phyloP scores from a whole-genome alignment of 2,113 vertebrate species.

The Apodemus sylvaticus region DNA sequence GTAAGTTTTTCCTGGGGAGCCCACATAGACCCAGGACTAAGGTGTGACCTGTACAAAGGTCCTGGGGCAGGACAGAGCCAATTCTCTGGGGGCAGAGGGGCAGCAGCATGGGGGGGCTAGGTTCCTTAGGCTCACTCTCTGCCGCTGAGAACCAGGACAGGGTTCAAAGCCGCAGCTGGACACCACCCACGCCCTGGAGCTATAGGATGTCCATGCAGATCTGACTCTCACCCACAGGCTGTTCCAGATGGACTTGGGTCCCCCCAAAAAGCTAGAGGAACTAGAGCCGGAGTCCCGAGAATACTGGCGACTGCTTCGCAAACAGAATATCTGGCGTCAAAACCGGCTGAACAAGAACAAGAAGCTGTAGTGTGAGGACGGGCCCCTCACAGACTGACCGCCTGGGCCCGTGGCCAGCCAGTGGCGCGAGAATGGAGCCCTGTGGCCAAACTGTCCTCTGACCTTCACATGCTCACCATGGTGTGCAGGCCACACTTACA shows the following conservation, averaged over 20 bases:
- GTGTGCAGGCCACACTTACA: not conserved
- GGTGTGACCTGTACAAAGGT: not conserved
- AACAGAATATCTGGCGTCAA: conserved; percentile 90
- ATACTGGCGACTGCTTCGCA: conserved; percentile 92
- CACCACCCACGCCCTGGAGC: not conserved
- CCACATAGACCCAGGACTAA: too few relatives aligned
- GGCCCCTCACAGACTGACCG: not conserved
- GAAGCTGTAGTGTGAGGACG: conserved; percentile 83
- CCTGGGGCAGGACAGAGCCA: not conserved
- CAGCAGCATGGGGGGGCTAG: not conserved
- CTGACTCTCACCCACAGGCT: conserved; percentile 85
- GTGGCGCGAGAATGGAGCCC: not conserved
- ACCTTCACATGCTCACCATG: too few relatives aligned
- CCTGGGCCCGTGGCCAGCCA: not conserved
- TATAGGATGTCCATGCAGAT: not conserved
- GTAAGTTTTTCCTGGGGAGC: not conserved
- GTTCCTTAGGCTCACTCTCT: not conserved
- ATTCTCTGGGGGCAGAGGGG: too few relatives aligned
- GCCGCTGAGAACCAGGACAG: not conserved
- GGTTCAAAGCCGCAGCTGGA: not conserved
- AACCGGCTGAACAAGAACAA: conserved; percentile 90
- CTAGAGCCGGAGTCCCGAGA: conserved; percentile 85
- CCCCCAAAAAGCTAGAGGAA: conserved; percentile 88
- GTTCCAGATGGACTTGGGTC: conserved; percentile 90
- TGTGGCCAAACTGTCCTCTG: not conserved